Evolutionary conservation across 1,140 invertebrate genomes (phyloP).

Genomic region (Eupristina koningsbergeri): DNA sequence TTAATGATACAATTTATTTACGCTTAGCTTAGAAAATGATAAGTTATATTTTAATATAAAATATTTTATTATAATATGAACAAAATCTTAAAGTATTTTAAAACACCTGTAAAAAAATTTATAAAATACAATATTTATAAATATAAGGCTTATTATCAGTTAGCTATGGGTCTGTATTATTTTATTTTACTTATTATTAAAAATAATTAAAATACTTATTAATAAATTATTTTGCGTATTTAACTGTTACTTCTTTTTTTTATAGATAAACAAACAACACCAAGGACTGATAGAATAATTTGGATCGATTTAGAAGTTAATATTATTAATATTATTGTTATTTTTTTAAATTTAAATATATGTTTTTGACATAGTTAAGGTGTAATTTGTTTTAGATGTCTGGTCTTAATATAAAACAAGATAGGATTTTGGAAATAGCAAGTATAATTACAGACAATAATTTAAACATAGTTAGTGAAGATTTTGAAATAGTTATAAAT

Average conservation of each 20-base stretch:
- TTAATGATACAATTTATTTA: neutral
- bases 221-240: no score
- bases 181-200: conserved; percentile 12
- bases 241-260: neutral
- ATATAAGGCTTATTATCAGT: conserved; percentile 29
- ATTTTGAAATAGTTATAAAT: conserved; percentile 85
- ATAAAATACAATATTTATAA: conserved; percentile 43
- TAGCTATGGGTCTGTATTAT: conserved; percentile 35
- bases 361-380: neutral
- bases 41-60: neutral
- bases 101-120: conserved; percentile 17
- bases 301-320: conserved; percentile 67
- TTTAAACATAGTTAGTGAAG: conserved; percentile 85
- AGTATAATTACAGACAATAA: conserved; percentile 89
- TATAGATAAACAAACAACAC: conserved; percentile 5
- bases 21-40: neutral
- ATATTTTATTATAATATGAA: conserved; percentile 4
- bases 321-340: no score
- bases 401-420: conserved; percentile 82
- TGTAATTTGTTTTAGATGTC: conserved; percentile 61
- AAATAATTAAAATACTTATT: neutral
- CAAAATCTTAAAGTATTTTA: conserved; percentile 9
- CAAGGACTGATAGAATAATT: conserved; percentile 53
- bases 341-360: conserved; percentile 8
- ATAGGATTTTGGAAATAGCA: conserved; percentile 90